phyloP scores from a whole-genome alignment of 2,888 invertebrate genomes.

The Eueremaeus valkanovi region DNA sequence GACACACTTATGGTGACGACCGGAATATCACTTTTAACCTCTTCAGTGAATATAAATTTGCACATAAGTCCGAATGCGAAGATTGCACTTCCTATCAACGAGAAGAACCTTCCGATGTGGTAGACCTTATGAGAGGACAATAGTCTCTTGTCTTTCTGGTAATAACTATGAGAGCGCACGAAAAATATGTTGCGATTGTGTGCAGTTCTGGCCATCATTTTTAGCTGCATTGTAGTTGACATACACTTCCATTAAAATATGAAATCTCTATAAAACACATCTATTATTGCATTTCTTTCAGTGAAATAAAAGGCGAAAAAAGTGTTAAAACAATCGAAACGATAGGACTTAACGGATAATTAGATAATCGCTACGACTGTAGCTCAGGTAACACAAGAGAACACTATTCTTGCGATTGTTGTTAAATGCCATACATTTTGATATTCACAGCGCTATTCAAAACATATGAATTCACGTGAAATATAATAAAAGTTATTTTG shows the following conservation, averaged over 20 bases:
- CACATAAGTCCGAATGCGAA: slow-evolving; percentile 30
- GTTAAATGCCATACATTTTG: neutral
- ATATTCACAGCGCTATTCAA: neutral
- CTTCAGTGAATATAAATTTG: slow-evolving; percentile 34
- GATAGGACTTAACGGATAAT: neutral
- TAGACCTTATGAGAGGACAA: slow-evolving; percentile 26
- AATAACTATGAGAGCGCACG: slow-evolving; percentile 12
- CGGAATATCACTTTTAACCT: neutral
- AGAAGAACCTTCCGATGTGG: slow-evolving; percentile 37
- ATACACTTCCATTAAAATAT: neutral
- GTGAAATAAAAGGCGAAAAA: neutral
- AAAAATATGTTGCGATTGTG: slow-evolving; percentile 13
- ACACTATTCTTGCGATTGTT: neutral
- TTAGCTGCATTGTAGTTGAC: too few relatives aligned
- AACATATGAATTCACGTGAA: slow-evolving; percentile 10
- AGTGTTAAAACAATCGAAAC: slow-evolving; percentile 8
- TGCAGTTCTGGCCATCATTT: neutral
- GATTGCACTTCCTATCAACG: slow-evolving; percentile 27
- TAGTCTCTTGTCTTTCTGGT: slow-evolving; percentile 16
- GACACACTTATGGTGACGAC: slow-evolving; percentile 29
- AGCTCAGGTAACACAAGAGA: neutral
- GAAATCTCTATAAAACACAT: neutral
- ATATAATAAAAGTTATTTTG: slow-evolving; percentile 5
- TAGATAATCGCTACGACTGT: neutral
- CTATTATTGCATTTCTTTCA: neutral